A percentile compares a stretch with the other conserved stretches of the same genome.
Conservation (phyloP, 2,797 vertebrate species). For the Mionectes olivaceus region DNA sequence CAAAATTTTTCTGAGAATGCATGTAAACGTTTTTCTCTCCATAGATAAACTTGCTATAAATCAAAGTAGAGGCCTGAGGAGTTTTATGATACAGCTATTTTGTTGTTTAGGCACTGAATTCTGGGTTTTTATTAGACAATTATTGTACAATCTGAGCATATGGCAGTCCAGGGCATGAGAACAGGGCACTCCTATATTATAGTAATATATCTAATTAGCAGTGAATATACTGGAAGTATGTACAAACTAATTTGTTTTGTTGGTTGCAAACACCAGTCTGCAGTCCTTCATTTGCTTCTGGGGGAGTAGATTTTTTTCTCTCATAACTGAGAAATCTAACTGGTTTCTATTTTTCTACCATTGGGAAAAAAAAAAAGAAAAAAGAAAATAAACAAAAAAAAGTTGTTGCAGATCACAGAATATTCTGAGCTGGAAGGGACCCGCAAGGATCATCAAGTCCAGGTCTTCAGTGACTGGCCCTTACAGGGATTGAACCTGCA, state of each 20-base stretch:
- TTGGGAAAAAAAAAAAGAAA: fast-evolving
- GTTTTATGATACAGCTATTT: neutral
- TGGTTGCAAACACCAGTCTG: neutral
- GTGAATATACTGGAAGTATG: neutral
- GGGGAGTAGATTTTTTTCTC: neutral
- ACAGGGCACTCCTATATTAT: neutral
- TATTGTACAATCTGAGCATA: neutral
- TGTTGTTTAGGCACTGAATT: neutral
- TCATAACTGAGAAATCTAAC: neutral
- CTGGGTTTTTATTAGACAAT: neutral
- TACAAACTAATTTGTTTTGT: neutral
- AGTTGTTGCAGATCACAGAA: neutral
- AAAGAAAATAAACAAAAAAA: fast-evolving
- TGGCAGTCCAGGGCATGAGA: neutral
- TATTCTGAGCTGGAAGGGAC: neutral
- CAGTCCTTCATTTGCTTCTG: neutral
- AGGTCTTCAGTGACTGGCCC: neutral
- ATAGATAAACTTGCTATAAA: neutral
- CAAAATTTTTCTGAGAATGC: neutral
- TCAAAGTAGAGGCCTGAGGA: neutral
- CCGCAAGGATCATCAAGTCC: neutral
- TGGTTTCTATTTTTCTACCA: neutral
- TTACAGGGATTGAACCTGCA: neutral
- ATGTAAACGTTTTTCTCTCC: neutral
- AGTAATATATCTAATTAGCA: neutral